phyloP scores from a whole-genome alignment of 2,888 invertebrate species.

The Tachina fera region DNA sequence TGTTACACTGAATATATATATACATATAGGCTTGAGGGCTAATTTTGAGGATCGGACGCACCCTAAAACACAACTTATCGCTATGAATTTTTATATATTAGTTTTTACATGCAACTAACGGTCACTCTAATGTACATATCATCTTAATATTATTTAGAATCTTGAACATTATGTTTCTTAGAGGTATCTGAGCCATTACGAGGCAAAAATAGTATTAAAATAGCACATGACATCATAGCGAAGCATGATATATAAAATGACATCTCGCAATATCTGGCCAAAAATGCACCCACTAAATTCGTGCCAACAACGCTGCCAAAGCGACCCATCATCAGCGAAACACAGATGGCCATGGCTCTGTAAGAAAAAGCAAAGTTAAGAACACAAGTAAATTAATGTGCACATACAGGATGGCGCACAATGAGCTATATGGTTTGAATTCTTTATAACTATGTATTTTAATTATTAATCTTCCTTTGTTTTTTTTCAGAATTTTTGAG shows the following conservation, averaged over 20 bases:
- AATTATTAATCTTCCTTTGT: no score
- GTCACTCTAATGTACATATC: background rate
- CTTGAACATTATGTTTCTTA: conserved; percentile 16
- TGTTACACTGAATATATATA: no score
- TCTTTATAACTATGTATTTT: no score
- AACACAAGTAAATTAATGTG: background rate
- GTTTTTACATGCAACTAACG: no score
- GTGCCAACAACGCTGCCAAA: conserved; percentile 84
- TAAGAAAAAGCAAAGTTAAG: conserved; percentile 56
- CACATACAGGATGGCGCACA: no score
- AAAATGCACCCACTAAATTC: conserved; percentile 82
- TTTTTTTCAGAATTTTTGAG: no score
- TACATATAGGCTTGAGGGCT: no score
- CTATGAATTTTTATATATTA: no score
- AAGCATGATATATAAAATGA: conserved; percentile 79
- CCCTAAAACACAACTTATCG: no score
- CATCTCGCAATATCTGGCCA: conserved; percentile 83
- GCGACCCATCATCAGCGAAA: conserved; percentile 84
- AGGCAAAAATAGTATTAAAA: conserved; percentile 76
- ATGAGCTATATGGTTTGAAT: no score
- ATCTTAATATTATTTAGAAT: background rate
- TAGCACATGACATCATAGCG: conserved; percentile 75
- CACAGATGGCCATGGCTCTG: conserved; percentile 84
- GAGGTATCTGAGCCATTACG: conserved; percentile 35
- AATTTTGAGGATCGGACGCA: no score